Base-by-base conservation (phyloP, 2,797 vertebrate genomes). In the Sparus aurata region DNA sequence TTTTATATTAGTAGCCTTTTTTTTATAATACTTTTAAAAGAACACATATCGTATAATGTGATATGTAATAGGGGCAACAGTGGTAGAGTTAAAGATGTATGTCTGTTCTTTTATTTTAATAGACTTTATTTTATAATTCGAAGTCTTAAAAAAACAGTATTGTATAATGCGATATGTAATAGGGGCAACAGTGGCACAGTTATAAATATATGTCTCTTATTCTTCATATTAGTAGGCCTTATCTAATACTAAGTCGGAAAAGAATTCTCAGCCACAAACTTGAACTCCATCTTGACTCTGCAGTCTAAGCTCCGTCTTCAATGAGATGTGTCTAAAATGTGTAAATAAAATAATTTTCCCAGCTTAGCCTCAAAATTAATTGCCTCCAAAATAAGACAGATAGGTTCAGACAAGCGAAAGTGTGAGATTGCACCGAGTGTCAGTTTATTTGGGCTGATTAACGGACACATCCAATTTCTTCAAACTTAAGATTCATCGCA, bases 271-370 rank as follows among this genome's bases (percentile, higher is more conserved):
- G 43, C 25, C 63, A 57, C 17, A 23, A 69, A 75, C 63, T 77
- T 83, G 45, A 83, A 71, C 69, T 85, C 30, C 41, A 58, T 64
- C 30, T 81, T 70, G 61, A 72, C 52, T 72, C 65, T 12, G 5
- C 45, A 65, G 53, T 63, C 64, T 49, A 68, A 62, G 72, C 73
- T 68, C 71, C 58, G 18, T 68, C 62, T 69, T 79, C 53, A 72
- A 16, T 54, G 61, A 11, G 65, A 77, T 81, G 57, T 64, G 61
- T 66, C 67, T 73, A 73, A 57, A 65, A 83, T 73, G 54, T 46
- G 70, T 59, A 65, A 85, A 69, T 80, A 79, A 87, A 90, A 82
- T 77, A 1, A 81, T 80, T 89, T 85, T 63, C 74, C 54, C 65
- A 75, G 72, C 67, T 84, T n/a, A 75, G 61, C 69, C 73, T 83